Evolutionary conservation across 1,140 invertebrate genomes (phyloP).

Genomic region (Coboldia fuscipes): DNA sequence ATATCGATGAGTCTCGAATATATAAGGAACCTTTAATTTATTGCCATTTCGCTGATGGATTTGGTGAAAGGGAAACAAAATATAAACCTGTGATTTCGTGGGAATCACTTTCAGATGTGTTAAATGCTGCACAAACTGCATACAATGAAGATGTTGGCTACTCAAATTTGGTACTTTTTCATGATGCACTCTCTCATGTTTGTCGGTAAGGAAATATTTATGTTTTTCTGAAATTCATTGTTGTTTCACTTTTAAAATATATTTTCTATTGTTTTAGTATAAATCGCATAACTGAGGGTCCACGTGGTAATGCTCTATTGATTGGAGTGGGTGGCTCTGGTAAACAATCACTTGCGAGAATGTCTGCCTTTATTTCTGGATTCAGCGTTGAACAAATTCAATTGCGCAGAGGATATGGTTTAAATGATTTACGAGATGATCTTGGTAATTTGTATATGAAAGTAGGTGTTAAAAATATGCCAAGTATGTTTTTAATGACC

Average conservation of each 20-base stretch:
- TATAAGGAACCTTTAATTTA: constrained; percentile 62
- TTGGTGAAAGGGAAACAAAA: constrained; percentile 83
- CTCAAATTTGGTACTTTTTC: constrained; percentile 91
- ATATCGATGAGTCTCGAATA: constrained; percentile 41
- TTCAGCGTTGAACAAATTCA: constrained; percentile 87
- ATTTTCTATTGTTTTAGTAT: constrained; percentile 30
- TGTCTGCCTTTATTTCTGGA: constrained; percentile 75
- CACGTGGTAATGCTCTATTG: constrained; percentile 75
- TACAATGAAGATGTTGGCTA: constrained; percentile 75
- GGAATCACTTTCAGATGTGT: constrained; percentile 45
- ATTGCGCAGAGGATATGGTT: constrained; percentile 67
- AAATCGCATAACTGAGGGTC: constrained; percentile 80
- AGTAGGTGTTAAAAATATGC: constrained; percentile 72
- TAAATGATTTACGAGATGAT: constrained; percentile 66
- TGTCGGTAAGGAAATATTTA: constrained; percentile 39
- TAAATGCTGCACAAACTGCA: constrained; percentile 59
- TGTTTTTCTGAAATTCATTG: neutral
- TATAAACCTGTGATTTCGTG: constrained; percentile 66
- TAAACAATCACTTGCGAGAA: constrained; percentile 74
- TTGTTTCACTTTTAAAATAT: neutral
- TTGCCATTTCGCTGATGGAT: constrained; percentile 78
- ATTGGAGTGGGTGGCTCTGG: constrained; percentile 90
- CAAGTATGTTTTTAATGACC: constrained; percentile 79
- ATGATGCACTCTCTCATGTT: constrained; percentile 85
- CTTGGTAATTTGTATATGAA: constrained; percentile 65